Evolutionary conservation across 2,797 vertebrate species (phyloP).

Genomic region (Lagodon rhomboides): DNA sequence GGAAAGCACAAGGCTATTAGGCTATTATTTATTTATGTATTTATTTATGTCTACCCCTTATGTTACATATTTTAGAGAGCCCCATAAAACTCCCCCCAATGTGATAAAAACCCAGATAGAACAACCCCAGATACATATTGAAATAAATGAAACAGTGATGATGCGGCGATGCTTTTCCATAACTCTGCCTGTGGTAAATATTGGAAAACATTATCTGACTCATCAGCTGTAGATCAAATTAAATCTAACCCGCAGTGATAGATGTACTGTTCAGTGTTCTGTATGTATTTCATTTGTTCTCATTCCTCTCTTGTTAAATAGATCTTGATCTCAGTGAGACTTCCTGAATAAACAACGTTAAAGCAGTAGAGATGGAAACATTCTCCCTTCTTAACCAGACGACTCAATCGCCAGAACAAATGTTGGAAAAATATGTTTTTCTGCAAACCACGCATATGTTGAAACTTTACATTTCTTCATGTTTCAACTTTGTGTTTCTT

Average conservation of each 20-base stretch:
- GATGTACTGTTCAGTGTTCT: background rate
- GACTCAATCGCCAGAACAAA: too few species aligned
- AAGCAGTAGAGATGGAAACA: background rate
- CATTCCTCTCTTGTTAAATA: constrained; percentile 8
- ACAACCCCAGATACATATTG: background rate
- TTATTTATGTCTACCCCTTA: too few species aligned
- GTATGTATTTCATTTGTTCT: constrained; percentile 8
- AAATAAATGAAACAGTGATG: background rate
- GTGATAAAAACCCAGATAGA: background rate
- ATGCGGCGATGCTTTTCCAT: background rate
- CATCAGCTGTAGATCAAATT: constrained; percentile 3
- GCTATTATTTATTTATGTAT: too few species aligned
- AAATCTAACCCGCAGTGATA: constrained; percentile 4
- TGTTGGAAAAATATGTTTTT: too few species aligned
- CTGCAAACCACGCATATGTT: too few species aligned
- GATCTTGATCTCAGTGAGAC: background rate
- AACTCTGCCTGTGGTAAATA: constrained; percentile 5
- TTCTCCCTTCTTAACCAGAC: background rate
- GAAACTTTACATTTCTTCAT: too few species aligned
- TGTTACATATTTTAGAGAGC: too few species aligned
- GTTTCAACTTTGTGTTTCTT: too few species aligned
- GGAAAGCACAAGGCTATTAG: too few species aligned
- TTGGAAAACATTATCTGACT: constrained; percentile 4
- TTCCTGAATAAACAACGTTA: background rate
- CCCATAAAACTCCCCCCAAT: too few species aligned